Conservation (phyloP, 2,797 vertebrate genomes). For the Zenarchopterus dispar region DNA sequence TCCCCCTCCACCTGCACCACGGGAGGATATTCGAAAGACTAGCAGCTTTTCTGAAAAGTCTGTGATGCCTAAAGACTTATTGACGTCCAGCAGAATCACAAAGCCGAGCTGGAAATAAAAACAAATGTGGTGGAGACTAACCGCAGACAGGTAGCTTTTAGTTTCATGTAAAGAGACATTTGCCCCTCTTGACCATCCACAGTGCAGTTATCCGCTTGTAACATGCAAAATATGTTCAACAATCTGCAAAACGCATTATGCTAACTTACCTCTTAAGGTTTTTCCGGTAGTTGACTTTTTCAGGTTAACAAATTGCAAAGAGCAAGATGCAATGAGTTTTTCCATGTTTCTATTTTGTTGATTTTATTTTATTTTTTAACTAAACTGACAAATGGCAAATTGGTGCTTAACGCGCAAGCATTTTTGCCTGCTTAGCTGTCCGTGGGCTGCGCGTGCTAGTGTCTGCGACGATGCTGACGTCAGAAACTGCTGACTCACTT, state of each 20-base stretch:
- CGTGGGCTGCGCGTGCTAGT: constrained; percentile 29
- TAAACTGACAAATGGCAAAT: constrained; percentile 68
- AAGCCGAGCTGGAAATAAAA: constrained; percentile 89
- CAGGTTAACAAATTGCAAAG: constrained; percentile 54
- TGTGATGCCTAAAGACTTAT: constrained; percentile 77
- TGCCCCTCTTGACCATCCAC: constrained; percentile 14
- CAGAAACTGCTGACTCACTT: constrained; percentile 49
- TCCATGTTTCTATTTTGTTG: constrained; percentile 28
- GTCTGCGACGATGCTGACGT: constrained; percentile 48
- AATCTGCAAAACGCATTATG: constrained; percentile 18
- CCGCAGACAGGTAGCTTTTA: constrained; percentile 7
- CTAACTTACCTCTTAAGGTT: constrained; percentile 32
- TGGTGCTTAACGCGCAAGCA: constrained; percentile 39
- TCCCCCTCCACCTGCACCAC: constrained; percentile 53
- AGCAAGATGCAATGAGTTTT: constrained; percentile 64
- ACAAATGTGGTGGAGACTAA: background rate
- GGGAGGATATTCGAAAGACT: constrained; percentile 67
- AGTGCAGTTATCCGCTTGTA: constrained; percentile 17
- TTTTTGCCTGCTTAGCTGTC: constrained; percentile 73
- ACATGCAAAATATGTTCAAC: constrained; percentile 47
- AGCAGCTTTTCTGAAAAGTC: constrained; percentile 84
- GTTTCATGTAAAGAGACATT: constrained; percentile 21
- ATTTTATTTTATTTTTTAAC: constrained; percentile 16
- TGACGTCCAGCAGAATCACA: constrained; percentile 73
- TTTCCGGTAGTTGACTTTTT: constrained; percentile 33